Conservation (phyloP, 2,113 vertebrate genomes). For the Plecotus auritus region DNA sequence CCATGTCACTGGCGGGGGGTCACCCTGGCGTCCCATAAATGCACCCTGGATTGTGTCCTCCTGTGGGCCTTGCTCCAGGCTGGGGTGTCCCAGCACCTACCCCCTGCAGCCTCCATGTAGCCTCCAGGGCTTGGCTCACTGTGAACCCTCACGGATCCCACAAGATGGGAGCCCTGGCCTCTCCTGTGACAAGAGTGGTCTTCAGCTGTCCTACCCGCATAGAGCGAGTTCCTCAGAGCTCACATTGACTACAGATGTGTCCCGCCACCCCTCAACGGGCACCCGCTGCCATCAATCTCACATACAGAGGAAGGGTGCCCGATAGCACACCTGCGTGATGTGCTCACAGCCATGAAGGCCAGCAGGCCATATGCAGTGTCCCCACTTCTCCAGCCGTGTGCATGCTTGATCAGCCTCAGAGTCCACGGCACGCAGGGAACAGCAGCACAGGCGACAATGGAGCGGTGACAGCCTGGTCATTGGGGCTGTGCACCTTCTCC, state of each 20-base stretch:
- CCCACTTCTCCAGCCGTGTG: not conserved
- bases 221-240: not conserved
- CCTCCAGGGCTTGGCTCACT: not conserved
- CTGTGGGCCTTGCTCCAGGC: not conserved
- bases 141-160: not conserved
- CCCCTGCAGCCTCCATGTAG: not conserved
- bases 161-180: not conserved
- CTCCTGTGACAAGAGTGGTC: not conserved
- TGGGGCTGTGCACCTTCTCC: no score
- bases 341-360: not conserved
- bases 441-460: no score
- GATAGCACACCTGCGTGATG: no score
- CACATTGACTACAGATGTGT: not conserved
- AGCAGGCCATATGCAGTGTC: not conserved
- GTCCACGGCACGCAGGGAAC: no score
- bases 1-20: not conserved
- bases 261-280: not conserved
- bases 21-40: not conserved
- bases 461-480: no score
- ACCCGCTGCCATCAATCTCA: not conserved
- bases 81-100: not conserved
- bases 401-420: not conserved
- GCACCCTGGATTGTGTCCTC: not conserved
- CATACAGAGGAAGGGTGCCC: not conserved
- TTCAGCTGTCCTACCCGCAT: not conserved